Conservation (phyloP, 2,113 vertebrate genomes). For the Rhinoptilus africanus region DNA sequence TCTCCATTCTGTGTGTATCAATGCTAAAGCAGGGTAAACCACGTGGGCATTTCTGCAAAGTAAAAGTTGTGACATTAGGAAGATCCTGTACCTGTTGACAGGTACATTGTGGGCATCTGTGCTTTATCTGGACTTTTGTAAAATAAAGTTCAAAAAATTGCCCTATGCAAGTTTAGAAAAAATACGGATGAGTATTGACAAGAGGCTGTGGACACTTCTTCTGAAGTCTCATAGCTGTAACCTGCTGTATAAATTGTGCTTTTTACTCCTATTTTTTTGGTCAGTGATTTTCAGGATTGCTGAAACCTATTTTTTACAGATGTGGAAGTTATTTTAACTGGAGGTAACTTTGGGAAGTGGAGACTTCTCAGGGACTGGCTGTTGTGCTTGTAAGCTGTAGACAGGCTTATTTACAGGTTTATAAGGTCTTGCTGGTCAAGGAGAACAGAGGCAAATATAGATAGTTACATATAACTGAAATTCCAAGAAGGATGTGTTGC, state of each 20-base stretch:
- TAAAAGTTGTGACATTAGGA: neutral
- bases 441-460: neutral
- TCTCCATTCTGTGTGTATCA: fast-evolving
- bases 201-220: neutral
- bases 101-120: neutral
- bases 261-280: neutral
- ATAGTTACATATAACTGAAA: neutral
- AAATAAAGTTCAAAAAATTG: neutral
- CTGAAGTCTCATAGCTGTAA: neutral
- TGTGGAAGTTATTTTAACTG: neutral
- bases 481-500: neutral
- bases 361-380: neutral
- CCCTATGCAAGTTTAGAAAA: fast-evolving
- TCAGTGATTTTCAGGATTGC: neutral
- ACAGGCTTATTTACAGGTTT: neutral
- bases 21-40: neutral
- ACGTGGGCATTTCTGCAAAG: neutral
- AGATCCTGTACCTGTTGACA: neutral
- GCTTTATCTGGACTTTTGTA: neutral
- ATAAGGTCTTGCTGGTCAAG: neutral
- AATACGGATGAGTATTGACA: fast-evolving
- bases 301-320: neutral
- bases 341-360: neutral
- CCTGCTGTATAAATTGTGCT: neutral
- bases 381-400: neutral